A percentile compares a stretch with the other conserved stretches of the same genome.
Conservation (phyloP, 2,797 vertebrate genomes). For the Urocyon cinereoargenteus region DNA sequence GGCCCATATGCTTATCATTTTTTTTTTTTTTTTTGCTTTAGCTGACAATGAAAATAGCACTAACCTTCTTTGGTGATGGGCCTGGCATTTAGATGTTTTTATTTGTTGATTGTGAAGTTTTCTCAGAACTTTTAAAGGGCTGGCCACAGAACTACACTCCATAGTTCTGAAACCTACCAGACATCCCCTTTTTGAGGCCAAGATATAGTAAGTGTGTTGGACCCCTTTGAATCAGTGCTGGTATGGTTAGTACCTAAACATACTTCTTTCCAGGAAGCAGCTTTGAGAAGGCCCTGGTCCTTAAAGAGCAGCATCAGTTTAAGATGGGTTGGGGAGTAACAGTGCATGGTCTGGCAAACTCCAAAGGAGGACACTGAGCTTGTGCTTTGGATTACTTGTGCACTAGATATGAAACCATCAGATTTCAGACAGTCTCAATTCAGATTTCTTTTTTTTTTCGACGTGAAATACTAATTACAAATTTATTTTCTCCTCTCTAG, state of each 20-base stretch:
- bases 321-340: neutral
- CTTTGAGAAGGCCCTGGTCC: neutral
- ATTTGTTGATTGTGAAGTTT: conserved; percentile 76
- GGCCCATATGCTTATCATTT: conserved; percentile 77
- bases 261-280: neutral
- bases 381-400: neutral
- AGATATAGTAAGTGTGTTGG: neutral
- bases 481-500: conserved; percentile 41
- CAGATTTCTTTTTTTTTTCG: neutral
- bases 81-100: conserved; percentile 72
- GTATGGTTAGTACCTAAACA: neutral
- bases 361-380: conserved; percentile 3
- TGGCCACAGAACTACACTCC: neutral
- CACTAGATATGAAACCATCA: conserved; percentile 8
- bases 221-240: neutral
- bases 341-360: neutral
- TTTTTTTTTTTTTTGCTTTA: conserved; percentile 55
- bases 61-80: conserved; percentile 72
- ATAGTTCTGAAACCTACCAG: neutral
- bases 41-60: conserved; percentile 74
- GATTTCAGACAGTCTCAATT: neutral
- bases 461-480: conserved; percentile 14
- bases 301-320: neutral
- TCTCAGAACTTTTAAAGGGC: conserved; percentile 74
- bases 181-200: neutral